phyloP scores from a whole-genome alignment of 2,888 invertebrate species.

The Platynereis dumerilii region DNA sequence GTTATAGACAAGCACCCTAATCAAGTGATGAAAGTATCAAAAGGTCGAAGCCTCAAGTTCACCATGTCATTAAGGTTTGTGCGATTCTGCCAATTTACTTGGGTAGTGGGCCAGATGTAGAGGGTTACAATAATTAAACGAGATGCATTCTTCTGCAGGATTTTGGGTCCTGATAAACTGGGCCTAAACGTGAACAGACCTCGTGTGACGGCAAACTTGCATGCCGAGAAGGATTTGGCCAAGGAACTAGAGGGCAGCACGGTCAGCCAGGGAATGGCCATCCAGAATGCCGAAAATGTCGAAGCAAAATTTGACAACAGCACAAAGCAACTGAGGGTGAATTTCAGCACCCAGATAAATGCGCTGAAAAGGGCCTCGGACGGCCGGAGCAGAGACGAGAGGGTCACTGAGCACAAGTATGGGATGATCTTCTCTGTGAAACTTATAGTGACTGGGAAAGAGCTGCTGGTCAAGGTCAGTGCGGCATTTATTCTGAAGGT shows the following conservation, averaged over 20 bases:
- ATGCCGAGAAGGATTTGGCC: conserved; percentile 1
- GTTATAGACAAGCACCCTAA: neutral
- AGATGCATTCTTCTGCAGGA: too few relatives aligned
- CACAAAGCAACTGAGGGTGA: conserved; percentile 21
- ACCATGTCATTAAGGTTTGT: neutral
- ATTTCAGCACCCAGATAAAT: conserved; percentile 26
- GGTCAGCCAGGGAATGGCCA: too few relatives aligned
- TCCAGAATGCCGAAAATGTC: neutral
- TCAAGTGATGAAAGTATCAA: conserved; percentile 4
- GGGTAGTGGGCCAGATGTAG: too few relatives aligned
- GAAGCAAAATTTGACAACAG: conserved; percentile 7
- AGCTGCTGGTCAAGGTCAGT: conserved; percentile 27
- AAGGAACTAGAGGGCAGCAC: neutral
- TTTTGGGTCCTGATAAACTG: neutral
- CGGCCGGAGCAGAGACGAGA: conserved; percentile 25
- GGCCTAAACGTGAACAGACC: neutral
- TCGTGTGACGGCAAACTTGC: neutral
- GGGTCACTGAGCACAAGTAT: conserved; percentile 36
- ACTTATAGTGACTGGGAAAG: conserved; percentile 20
- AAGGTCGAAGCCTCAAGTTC: neutral
- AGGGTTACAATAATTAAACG: too few relatives aligned
- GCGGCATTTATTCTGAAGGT: neutral
- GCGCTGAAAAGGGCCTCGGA: conserved; percentile 26
- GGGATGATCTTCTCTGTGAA: conserved; percentile 30
- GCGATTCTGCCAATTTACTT: neutral